Evolutionary conservation across 2,113 vertebrate species (phyloP), one percentile per base, ranked within the genome.

Genomic region (Benthochromis sp.): DNA sequence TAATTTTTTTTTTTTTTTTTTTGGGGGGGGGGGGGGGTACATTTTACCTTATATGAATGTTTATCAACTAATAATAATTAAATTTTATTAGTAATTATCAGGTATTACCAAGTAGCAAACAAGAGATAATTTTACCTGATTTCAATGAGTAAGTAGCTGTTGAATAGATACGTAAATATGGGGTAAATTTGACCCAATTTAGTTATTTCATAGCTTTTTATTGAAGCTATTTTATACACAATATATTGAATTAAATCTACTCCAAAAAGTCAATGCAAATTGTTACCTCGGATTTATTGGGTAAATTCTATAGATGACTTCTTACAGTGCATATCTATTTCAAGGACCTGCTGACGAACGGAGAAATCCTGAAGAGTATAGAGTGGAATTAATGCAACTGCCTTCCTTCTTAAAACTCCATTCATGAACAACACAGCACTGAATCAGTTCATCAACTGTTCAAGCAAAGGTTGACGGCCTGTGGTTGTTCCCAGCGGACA

Each of bases 301-400:
- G 27, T 59, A 31, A 31, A 59, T 1, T 0, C 27, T 31, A 17
- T 31, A 59, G 27, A 0, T 59, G 0, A 61, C 57, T 59, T 59
- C 14, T 61, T 61, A 59, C 27, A 4, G 27, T 59, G 57, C 27
- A 0, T 4, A 34, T 34, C 34, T 19, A 11, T 63, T 19, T 73
- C 21, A 27, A 19, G 57, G 27, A 31, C 12, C n/a, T 71, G 66
- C 38, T 24, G 66, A 43, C 38, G 0, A 27, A 73, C 13, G 21
- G 38, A 73, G 69, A 71, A 24, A 43, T 73, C 40, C 21, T 27
- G 21, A 0, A 6, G 57, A 45, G 69, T 45, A 40, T 13, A 45
- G 69, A 45, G 13, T 27, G 21, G 38, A 71, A 71, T 1, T 71
- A 71, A 45, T 16, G n/a, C 38, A 24, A 4, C 21, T 9, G 66